Evolutionary conservation across 1,140 invertebrate species (phyloP).

Genomic region (Scaptomyza graminum): DNA sequence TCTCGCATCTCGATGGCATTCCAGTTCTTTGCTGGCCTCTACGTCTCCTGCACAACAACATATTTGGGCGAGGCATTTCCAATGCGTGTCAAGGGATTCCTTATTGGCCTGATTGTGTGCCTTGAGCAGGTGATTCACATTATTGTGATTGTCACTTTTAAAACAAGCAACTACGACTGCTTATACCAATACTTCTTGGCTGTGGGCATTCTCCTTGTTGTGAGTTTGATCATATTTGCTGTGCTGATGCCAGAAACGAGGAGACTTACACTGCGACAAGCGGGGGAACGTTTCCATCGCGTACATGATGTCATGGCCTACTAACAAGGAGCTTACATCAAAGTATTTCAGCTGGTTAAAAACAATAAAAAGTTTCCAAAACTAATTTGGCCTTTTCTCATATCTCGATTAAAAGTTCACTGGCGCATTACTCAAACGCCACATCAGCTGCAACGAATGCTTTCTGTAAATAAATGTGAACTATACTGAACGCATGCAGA

Average conservation of each 20-base stretch:
- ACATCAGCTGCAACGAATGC: slow-evolving; percentile 9
- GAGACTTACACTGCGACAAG: slow-evolving; percentile 53
- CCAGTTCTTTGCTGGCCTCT: slow-evolving; percentile 73
- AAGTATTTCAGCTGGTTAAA: not conserved
- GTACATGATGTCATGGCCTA: slow-evolving; percentile 35
- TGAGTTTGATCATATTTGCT: slow-evolving; percentile 50
- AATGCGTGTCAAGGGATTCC: slow-evolving; percentile 52
- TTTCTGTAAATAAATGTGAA: not conserved
- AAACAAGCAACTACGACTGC: not conserved
- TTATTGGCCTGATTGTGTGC: slow-evolving; percentile 60
- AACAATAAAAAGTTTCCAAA: slow-evolving; percentile 6
- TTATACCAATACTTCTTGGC: slow-evolving; percentile 53
- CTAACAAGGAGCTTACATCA: slow-evolving; percentile 14
- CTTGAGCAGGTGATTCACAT: slow-evolving; percentile 70
- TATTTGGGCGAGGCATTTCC: slow-evolving; percentile 72
- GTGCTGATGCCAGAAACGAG: slow-evolving; percentile 68
- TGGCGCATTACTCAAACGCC: slow-evolving; percentile 28
- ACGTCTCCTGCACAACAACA: slow-evolving; percentile 39
- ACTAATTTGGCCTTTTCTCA: too few species aligned
- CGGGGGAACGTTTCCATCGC: slow-evolving; percentile 56
- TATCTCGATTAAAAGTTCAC: not conserved
- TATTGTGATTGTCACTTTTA: slow-evolving; percentile 53
- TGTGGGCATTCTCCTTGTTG: slow-evolving; percentile 59
- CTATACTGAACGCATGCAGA: not conserved
- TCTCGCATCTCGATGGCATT: slow-evolving; percentile 54